Evolutionary conservation across 2,797 vertebrate species (phyloP).

Genomic region (Antrozous pallidus): DNA sequence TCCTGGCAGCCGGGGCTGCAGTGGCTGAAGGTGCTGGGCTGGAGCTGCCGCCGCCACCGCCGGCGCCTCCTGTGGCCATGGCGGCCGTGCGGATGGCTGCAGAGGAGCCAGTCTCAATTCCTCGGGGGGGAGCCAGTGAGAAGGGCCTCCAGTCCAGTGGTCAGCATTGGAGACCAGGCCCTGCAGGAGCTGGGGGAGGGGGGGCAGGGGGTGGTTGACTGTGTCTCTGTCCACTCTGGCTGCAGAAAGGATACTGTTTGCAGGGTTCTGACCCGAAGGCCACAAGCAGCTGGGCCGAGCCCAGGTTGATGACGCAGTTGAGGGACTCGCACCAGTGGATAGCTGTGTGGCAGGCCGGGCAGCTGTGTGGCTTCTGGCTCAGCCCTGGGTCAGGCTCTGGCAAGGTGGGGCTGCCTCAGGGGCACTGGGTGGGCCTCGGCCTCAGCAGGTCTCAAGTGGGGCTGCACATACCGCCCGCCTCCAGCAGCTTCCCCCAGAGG

Average conservation of each 20-base stretch:
- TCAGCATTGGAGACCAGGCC: slow-evolving; percentile 73
- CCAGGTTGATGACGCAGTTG: slow-evolving; percentile 93
- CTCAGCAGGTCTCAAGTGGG: slow-evolving; percentile 84
- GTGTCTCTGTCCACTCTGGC: slow-evolving; percentile 72
- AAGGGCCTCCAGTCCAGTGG: slow-evolving; percentile 83
- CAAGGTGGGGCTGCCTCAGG: slow-evolving; percentile 52
- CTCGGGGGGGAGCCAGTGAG: slow-evolving; percentile 83
- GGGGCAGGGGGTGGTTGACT: slow-evolving; percentile 76
- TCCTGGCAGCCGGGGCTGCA: slow-evolving; percentile 67
- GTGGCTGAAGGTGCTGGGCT: slow-evolving; percentile 56
- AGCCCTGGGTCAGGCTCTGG: slow-evolving; percentile 71
- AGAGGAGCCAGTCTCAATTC: slow-evolving; percentile 79
- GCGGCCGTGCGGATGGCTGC: slow-evolving; percentile 86
- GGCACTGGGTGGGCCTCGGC: slow-evolving; percentile 61
- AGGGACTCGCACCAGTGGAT: slow-evolving; percentile 78
- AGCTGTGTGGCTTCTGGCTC: slow-evolving; percentile 56
- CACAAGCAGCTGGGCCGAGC: slow-evolving; percentile 92
- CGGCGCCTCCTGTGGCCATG: slow-evolving; percentile 68
- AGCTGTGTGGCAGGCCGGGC: slow-evolving; percentile 42
- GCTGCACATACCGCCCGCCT: slow-evolving; percentile 90
- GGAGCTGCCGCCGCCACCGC: slow-evolving; percentile 59
- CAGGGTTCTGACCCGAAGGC: slow-evolving; percentile 87
- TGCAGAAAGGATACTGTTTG: slow-evolving; percentile 79
- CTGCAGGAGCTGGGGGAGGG: slow-evolving; percentile 65
- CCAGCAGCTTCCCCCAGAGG: slow-evolving; percentile 76